Evolutionary conservation across 2,797 vertebrate genomes (phyloP), one percentile per base, ranked within the genome.

Genomic region (Argentina silus): DNA sequence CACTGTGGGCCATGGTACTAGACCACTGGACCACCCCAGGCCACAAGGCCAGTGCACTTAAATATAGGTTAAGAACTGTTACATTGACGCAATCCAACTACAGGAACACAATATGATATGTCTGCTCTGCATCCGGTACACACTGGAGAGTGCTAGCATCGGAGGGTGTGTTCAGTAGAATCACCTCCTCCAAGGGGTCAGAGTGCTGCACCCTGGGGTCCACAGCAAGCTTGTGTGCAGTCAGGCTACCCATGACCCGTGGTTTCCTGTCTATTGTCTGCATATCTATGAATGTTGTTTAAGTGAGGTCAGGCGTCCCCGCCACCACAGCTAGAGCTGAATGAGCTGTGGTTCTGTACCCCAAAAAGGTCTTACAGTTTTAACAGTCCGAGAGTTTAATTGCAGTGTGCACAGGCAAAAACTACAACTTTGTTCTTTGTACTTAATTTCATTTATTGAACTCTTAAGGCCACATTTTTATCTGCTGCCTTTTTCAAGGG

Each of bases 71-170:
- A 21, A 21, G 55, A 21, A 0, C n/a, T 57, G 17, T 55, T 6
- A 17, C 51, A 55, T 8, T 57, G 55, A 57, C 19, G 6, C 9
- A 59, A 59, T 27, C 56, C 19, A 59, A 59, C 56, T 59, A 59
- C 23, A 59, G 61, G 42, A 44, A 63, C 61, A 63, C 43, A 15
- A 63, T 19, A 63, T 44, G 36, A 48, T 66, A 21, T 11, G 64
- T 66, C 63, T 65, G 64, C 6, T 19, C 21, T 11, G 21, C 47
- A 48, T 50, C 45, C 19, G 48, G 5, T 21, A 11, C 7, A 7
- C 11, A 42, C 23, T 12, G 47, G 5, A 23, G 47, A 63, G 27
- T 27, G 23, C 27, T 23, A 27, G 5, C 60, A 14, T 9, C 8
- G 27, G 23, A 50, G 47, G 43, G 19, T 15, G 68, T 3, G 59